phyloP scores from a whole-genome alignment of 2,113 vertebrate species.

The Chascanopsetta lugubris region DNA sequence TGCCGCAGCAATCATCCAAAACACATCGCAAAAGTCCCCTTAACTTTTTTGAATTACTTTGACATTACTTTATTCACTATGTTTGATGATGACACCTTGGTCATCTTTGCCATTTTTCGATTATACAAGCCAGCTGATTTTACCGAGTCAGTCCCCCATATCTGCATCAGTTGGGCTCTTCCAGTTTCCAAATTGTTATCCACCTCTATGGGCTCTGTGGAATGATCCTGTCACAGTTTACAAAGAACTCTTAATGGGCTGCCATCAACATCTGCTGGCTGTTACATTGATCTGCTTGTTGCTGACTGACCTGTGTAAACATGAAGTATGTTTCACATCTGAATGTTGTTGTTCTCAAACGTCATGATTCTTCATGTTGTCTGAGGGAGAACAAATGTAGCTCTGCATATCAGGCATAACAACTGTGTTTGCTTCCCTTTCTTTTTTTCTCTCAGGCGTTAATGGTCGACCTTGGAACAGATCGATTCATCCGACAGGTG shows the following conservation, averaged over 20 bases:
- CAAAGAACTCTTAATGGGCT: slow-evolving; percentile 31
- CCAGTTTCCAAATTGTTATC: background rate
- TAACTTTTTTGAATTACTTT: too few relatives aligned
- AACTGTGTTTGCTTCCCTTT: background rate
- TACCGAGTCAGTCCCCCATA: too few relatives aligned
- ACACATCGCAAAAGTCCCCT: too few relatives aligned
- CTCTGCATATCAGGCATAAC: background rate
- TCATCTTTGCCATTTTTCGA: too few relatives aligned
- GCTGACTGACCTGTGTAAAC: slow-evolving; percentile 12
- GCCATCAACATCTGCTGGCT: slow-evolving; percentile 46
- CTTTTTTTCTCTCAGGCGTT: slow-evolving; percentile 84
- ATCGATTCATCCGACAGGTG: slow-evolving; percentile 98
- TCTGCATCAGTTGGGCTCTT: background rate
- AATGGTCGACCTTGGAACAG: slow-evolving; percentile 96
- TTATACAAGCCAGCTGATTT: too few relatives aligned
- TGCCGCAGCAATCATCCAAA: too few relatives aligned
- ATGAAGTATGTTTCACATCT: slow-evolving; percentile 15
- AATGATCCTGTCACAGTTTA: slow-evolving; percentile 32
- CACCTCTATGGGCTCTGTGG: slow-evolving; percentile 1
- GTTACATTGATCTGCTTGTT: slow-evolving; percentile 28
- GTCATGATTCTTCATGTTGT: background rate
- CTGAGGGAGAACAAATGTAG: background rate
- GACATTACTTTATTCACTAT: too few relatives aligned
- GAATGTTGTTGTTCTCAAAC: background rate
- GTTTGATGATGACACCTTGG: too few relatives aligned